These are phyloP conservation scores for Parelbella ahira DNA, from an alignment of 2,888 invertebrate species.

Conservation along the genomic window DNA sequence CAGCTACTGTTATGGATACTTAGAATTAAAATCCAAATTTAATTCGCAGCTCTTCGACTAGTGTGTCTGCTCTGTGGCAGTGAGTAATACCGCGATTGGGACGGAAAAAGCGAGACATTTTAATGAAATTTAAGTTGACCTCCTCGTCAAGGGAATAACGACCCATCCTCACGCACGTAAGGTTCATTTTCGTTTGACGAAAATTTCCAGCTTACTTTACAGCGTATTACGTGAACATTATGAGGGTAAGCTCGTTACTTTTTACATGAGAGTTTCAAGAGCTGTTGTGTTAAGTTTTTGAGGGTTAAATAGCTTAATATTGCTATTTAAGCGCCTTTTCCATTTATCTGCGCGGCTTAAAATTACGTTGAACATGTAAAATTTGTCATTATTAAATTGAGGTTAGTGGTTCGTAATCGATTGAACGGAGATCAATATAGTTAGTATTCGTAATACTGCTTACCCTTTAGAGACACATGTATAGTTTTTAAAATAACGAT, in stretches of 20 bases:
- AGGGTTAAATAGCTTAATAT: background rate
- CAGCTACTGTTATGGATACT: no score
- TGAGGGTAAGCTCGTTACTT: conserved; percentile 17
- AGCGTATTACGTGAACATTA: no score
- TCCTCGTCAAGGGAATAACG: background rate
- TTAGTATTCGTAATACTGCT: no score
- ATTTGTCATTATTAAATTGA: no score
- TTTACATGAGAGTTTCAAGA: conserved; percentile 10
- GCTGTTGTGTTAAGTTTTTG: conserved; percentile 1
- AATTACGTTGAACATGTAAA: no score
- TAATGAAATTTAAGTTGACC: conserved; percentile 15
- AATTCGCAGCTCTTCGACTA: conserved; percentile 7
- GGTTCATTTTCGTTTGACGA: background rate
- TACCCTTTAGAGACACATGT: no score
- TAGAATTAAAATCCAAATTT: background rate
- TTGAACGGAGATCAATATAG: no score
- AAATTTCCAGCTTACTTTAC: no score
- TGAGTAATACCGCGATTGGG: conserved; percentile 26
- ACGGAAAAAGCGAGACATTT: conserved; percentile 31
- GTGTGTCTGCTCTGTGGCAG: conserved; percentile 25
- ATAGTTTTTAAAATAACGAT: no score
- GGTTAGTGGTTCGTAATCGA: no score
- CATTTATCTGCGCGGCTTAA: no score
- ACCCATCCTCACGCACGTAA: background rate
- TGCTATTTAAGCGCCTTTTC: no score